Base-by-base conservation (phyloP, 2,888 invertebrate species). In the Pedicia rivosa region DNA sequence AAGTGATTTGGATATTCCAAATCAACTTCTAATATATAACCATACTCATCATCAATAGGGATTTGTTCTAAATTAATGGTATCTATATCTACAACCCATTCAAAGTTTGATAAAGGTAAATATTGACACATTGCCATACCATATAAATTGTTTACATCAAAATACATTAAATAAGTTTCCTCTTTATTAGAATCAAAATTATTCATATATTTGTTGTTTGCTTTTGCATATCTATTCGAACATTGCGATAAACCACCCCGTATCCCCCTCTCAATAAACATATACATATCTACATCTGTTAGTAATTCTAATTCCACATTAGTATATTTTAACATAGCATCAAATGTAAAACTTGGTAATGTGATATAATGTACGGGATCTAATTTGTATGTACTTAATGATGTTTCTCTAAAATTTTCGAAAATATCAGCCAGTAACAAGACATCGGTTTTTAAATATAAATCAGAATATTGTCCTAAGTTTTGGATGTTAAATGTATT, bases 361-460 rank as follows among this genome's bases (percentile, higher is more conserved):
- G 52, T 52, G 37, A 42, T 52, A 40, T 51, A 55, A 30, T 48
- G 46, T 4, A 43, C 40, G 3, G 48, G 45, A 44, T 55, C 52
- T 10, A 54, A 38, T 7, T 40, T 19, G 37, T 50, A 48, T 3
- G 38, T 43, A 10, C 25, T 9, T 3, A 42, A 12, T 37, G 46
- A 48, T 7, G 37, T 33, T 6, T 35, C 25, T 20, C 48, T 25
- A 38, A 50, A 51, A 40, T 50, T 48, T 47, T 52, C 46, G 43
- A 51, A 51, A 8, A 48, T 42, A 40, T 52, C n/a, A n/a, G n/a
- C n/a, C n/a, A n/a, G n/a, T n/a, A n/a, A n/a, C n/a, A n/a, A n/a
- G n/a, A n/a, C n/a, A n/a, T n/a, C n/a, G n/a, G n/a, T n/a, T n/a
- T n/a, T n/a, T n/a, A n/a, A n/a, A n/a, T n/a, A n/a, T n/a, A n/a